Percentiles rank a stretch among this genome's conserved stretches.
phyloP scores from a whole-genome alignment of 2,888 invertebrate species.

The Maniola hyperantus region DNA sequence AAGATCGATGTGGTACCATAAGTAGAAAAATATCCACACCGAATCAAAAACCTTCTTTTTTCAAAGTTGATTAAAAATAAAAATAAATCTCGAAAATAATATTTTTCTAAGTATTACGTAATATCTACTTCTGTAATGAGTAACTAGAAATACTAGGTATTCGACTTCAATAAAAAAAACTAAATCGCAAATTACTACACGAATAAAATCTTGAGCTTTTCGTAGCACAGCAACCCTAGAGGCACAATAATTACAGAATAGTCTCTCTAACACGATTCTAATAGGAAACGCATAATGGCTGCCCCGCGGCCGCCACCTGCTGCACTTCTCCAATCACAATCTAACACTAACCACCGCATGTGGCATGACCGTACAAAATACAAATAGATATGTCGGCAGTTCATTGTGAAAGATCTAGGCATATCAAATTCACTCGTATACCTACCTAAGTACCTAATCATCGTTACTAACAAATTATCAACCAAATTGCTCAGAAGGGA shows the following conservation, averaged over 20 bases:
- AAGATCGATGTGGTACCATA: too few species aligned
- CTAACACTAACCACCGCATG: conserved; percentile 4
- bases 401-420: conserved; percentile 12
- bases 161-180: too few species aligned
- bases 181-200: too few species aligned
- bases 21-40: too few species aligned
- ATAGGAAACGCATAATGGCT: conserved; percentile 69
- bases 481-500: too few species aligned
- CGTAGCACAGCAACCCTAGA: conserved; percentile 37
- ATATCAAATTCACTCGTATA: background rate
- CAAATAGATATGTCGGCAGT: conserved; percentile 17
- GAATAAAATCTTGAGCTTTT: background rate
- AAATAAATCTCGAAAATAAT: too few species aligned
- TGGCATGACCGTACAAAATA: conserved; percentile 10
- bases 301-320: conserved; percentile 62
- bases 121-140: too few species aligned
- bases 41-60: too few species aligned
- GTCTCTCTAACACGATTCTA: conserved; percentile 70
- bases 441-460: background rate
- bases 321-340: conserved; percentile 53
- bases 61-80: too few species aligned
- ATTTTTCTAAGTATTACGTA: too few species aligned
- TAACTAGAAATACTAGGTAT: too few species aligned
- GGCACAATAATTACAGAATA: conserved; percentile 70
- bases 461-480: background rate